Base-by-base conservation (phyloP, 2,113 vertebrate genomes). In the Brachyhypopomus occidentalis region DNA sequence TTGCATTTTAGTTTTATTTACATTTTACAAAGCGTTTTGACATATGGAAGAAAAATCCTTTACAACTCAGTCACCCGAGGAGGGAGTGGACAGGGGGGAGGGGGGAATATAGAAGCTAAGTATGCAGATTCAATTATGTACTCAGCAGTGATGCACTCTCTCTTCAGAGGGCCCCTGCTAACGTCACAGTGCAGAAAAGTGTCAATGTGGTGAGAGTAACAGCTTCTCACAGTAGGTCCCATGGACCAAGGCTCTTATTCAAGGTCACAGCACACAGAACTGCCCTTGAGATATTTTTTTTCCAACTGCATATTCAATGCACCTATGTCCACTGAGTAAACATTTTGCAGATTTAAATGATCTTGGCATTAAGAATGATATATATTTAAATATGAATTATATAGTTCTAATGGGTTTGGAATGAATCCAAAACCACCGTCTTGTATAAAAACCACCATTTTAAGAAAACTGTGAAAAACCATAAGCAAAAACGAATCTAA, bases 71-170 rank as follows among this genome's bases (percentile, higher is more conserved):
- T 81, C 84, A 87, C 86, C 82, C 87, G 84, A 56, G 66, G 77
- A 87, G 85, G 71, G 60, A 77, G 67, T 25, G 34, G 83, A 88
- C 72, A 78, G 84, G 83, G 79, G 77, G 30, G 3, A 30, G 30
- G 30, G 30, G 30, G 30, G 30, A 83, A 83, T 77, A 90, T 55
- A 56, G 70, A 83, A 86, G 78, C 79, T 58, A 71, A 63, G 67
- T 60, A 82, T 85, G 88, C 72, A 84, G 87, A 76, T 62, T 77
- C 86, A 92, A 94, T 93, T 94, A 92, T 72, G 88, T 88, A 89
- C 88, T 89, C 88, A 90, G 89, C 88, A 84, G 89, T 87, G 84
- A 87, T 88, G 88, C 85, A 86, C 73, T 63, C 78, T 86, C 76
- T 63, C 82, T 66, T 70, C 52, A 70, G 38, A 73, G 77, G 55